Evolutionary conservation across 2,113 vertebrate genomes (phyloP).

Genomic region (Apodemus sylvaticus): DNA sequence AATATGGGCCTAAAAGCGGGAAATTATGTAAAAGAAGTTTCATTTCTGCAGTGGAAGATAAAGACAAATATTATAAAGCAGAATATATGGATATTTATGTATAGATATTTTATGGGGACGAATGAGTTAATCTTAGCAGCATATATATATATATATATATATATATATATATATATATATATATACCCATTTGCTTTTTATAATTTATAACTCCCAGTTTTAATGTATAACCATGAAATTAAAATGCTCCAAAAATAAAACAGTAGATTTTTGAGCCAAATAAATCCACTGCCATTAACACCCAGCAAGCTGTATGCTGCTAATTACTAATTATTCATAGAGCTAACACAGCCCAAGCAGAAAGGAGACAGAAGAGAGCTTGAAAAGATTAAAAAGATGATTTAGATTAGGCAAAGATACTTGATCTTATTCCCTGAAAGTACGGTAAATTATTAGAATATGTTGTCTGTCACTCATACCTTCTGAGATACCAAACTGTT

Average conservation of each 20-base stretch:
- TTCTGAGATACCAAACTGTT: background rate
- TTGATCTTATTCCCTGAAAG: background rate
- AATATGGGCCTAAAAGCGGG: background rate
- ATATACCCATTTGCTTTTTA: constrained; percentile 45
- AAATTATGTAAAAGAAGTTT: constrained; percentile 6
- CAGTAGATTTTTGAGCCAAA: constrained; percentile 53
- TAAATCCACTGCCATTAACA: constrained; percentile 44
- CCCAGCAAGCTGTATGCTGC: constrained; percentile 20
- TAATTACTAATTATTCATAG: constrained; percentile 66
- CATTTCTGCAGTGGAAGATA: background rate
- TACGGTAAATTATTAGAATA: background rate
- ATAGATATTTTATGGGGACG: background rate
- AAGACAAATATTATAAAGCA: constrained; percentile 23
- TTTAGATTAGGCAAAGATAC: background rate
- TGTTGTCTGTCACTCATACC: background rate
- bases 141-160: too few species aligned
- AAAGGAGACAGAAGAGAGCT: background rate
- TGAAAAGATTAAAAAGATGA: background rate
- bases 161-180: too few species aligned
- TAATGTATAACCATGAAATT: constrained; percentile 65
- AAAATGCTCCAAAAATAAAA: constrained; percentile 62
- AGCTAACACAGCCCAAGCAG: constrained; percentile 47
- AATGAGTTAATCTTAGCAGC: constrained; percentile 11
- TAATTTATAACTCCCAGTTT: constrained; percentile 50
- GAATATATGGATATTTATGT: constrained; percentile 2